Base-by-base conservation (phyloP, 2,888 invertebrate genomes). In the Helicoverpa assulta region DNA sequence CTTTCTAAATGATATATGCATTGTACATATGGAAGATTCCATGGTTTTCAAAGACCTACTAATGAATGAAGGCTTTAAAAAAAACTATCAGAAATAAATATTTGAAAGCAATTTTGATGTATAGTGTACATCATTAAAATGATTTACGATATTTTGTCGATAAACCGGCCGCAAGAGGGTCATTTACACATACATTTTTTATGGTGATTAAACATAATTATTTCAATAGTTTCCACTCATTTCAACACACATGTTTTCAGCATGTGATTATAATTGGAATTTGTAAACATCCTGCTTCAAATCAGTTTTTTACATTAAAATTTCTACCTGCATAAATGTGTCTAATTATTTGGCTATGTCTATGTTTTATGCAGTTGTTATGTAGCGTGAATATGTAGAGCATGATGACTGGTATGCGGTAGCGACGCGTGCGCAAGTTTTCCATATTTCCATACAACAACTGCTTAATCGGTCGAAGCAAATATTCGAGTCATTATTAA, bases 141-240 rank as follows among this genome's bases (percentile, higher is more conserved):
- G 8, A 64, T 70, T 76, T 54, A 77, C 61, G 59, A 60, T 53
- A 54, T 43, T n/a, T 67, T 55, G 54, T 60, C 21, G 33, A 72
- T 61, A 37, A 72, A 12, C 14, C 16, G 37, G 52, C 40, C 14
- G 40, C 16, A n/a, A 5, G 0, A 7, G 2, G 1, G 5, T 21
- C 21, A 69, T 21, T 10, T 47, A 3, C 12, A 64, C 26, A 26
- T 3, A 26, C 26, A 26, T 26, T 33, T 63, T 70, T 63, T 14
- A 70, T 29, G 8, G 50, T 62, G 58, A 52, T 69, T 54, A 73
- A 63, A 70, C n/a, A 67, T 40, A 55, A 50, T 21, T 0, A 29
- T 29, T 53, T 19, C n/a, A 52, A 47, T 72, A 21, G 37, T 5
- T 65, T 16, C 16, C n/a, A 47, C 6, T n/a, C 47, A n/a, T 47